A percentile compares a stretch with the other conserved stretches of the same genome.
Conservation (phyloP, 2,797 vertebrate species). For the Xiphophorus birchmanni region DNA sequence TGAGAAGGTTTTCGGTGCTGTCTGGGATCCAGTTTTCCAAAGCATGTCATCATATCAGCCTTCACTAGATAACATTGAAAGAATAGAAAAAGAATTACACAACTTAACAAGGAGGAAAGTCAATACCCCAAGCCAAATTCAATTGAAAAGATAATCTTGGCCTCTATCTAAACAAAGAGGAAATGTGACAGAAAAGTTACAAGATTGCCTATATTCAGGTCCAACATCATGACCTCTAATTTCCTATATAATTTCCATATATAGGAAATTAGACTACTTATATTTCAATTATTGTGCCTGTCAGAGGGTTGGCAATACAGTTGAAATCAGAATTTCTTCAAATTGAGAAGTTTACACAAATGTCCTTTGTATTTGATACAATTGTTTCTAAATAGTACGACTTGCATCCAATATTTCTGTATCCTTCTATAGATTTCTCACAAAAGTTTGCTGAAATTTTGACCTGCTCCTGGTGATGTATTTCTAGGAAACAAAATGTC, state of each 20-base stretch:
- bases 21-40: slow-evolving; percentile 77
- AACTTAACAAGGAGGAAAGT: background rate
- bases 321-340: background rate
- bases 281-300: background rate
- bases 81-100: slow-evolving; percentile 33
- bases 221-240: background rate
- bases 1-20: slow-evolving; percentile 60
- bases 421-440: background rate
- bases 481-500: background rate
- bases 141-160: background rate
- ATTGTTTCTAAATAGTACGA: background rate
- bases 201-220: background rate
- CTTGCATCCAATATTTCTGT: background rate
- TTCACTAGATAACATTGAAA: slow-evolving; percentile 51
- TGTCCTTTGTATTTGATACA: background rate
- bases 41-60: slow-evolving; percentile 83
- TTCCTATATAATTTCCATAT: too few species aligned
- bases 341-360: background rate
- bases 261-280: background rate
- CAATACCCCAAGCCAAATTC: background rate
- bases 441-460: background rate
- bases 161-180: background rate
- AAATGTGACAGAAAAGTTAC: background rate
- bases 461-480: background rate
- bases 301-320: background rate